Conservation (phyloP, 1,140 invertebrate genomes). For the Sminthurinus signatus region DNA sequence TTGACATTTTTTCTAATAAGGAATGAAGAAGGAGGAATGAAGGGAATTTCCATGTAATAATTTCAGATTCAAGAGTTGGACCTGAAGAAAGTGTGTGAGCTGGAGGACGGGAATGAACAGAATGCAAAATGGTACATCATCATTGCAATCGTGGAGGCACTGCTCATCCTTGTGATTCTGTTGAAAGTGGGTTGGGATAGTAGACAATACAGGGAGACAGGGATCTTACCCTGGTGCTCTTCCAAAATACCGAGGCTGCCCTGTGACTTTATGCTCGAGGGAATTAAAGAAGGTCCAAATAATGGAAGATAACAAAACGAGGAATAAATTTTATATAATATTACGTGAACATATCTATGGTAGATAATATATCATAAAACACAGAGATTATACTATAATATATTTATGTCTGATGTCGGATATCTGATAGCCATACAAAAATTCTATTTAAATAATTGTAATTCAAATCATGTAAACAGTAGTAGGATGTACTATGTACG, state of each 20-base stretch:
- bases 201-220: constrained; percentile 16
- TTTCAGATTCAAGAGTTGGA: constrained; percentile 20
- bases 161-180: constrained; percentile 21
- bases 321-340: no score
- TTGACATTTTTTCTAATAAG: neutral
- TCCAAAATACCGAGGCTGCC: constrained; percentile 29
- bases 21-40: neutral
- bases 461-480: no score
- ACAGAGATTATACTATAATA: no score
- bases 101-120: neutral
- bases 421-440: no score
- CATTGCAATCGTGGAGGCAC: constrained; percentile 6
- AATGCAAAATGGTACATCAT: constrained; percentile 15
- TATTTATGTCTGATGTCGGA: no score
- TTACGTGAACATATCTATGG: no score
- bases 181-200: constrained; percentile 24
- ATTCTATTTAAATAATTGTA: no score
- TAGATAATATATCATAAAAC: no score
- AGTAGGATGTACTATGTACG: no score
- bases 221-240: constrained; percentile 24
- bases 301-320: neutral
- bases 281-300: constrained; percentile 20
- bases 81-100: constrained; percentile 12
- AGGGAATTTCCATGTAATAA: neutral
- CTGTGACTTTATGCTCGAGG: constrained; percentile 33